Evolutionary conservation across 2,797 vertebrate genomes (phyloP).

Genomic region (Anableps anableps): DNA sequence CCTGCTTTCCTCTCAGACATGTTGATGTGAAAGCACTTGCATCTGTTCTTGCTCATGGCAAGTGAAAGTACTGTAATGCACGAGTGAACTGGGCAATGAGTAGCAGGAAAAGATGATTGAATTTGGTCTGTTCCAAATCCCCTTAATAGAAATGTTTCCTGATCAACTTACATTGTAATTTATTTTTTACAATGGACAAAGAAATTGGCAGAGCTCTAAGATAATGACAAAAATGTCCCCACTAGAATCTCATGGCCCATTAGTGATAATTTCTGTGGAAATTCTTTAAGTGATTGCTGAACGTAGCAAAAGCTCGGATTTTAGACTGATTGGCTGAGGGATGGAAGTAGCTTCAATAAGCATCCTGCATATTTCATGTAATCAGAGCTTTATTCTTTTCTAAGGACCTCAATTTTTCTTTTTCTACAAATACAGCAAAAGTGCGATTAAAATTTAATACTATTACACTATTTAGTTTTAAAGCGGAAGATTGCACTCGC

Average conservation of each 20-base stretch:
- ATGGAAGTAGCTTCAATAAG: background rate
- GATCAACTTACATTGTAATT: conserved; percentile 27
- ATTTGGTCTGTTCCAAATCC: conserved; percentile 35
- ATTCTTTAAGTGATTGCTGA: conserved; percentile 8
- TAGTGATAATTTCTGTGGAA: background rate
- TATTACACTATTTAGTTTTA: background rate
- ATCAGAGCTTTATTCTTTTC: background rate
- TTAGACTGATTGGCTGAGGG: conserved; percentile 2
- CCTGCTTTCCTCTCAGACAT: conserved; percentile 51
- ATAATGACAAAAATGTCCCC: background rate
- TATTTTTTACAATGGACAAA: conserved; percentile 13
- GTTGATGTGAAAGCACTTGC: conserved; percentile 60
- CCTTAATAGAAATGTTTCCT: conserved; percentile 19
- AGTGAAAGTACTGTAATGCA: conserved; percentile 32
- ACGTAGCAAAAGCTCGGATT: background rate
- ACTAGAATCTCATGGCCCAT: background rate
- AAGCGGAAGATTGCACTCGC: background rate
- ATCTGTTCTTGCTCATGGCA: conserved; percentile 38
- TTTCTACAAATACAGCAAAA: background rate
- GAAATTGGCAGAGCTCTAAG: background rate
- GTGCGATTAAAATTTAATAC: background rate
- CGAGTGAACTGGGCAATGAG: conserved; percentile 34
- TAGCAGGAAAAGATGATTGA: conserved; percentile 36
- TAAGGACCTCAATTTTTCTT: background rate
- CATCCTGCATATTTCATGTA: background rate